Evolutionary conservation across 2,797 vertebrate genomes (phyloP), one percentile per base, ranked within the genome.

Genomic region (Australoheros facetus): DNA sequence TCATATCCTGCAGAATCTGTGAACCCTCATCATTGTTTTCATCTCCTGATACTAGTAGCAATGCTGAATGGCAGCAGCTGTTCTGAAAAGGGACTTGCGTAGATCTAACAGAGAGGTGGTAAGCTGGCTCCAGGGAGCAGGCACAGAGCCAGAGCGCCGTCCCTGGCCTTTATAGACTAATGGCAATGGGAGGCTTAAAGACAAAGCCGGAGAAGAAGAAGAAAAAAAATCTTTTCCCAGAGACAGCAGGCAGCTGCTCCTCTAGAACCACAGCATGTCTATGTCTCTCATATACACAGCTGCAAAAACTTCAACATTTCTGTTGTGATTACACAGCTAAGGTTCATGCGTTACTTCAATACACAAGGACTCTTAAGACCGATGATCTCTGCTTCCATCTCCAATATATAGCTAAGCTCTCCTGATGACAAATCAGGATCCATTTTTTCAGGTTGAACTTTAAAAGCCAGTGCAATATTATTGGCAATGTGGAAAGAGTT

Each of bases 161-260:
- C 84, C 88, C 80, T 73, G 89, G 88, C 84, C 87, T 90, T 90
- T 90, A 87, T 80, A 75, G 73, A 89, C 81, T 81, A 91, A 93
- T 71, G 55, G 89, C 89, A 91, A 93, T 85, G 85, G 86, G 81
- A 83, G 89, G 91, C 86, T 94, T 89, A 92, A 77, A 88, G 74
- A 85, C 92, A 95, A 94, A 91, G 90, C 79, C 76, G 77, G 76
- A 56, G 59, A 56, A 51, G 71, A 84, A 77, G 73, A 66, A 55
- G 56, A 51, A 60, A 56, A 86, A 83, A 81, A 81, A 84, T 86
- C 78, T 86, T 83, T 84, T 88, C 75, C 82, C 77, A 85, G 86
- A 90, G 87, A 94, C 80, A 86, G 81, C 74, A 60, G 82, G 79
- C 95, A 96, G 95, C 94, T 96, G 95, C 90, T 93, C 72, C 84